Evolutionary conservation across 30 jellyfish, hydroid and myxozoan genomes (phyloP), one percentile per base, ranked within the genome.

Genomic region (Turritopsis dohrnii): DNA sequence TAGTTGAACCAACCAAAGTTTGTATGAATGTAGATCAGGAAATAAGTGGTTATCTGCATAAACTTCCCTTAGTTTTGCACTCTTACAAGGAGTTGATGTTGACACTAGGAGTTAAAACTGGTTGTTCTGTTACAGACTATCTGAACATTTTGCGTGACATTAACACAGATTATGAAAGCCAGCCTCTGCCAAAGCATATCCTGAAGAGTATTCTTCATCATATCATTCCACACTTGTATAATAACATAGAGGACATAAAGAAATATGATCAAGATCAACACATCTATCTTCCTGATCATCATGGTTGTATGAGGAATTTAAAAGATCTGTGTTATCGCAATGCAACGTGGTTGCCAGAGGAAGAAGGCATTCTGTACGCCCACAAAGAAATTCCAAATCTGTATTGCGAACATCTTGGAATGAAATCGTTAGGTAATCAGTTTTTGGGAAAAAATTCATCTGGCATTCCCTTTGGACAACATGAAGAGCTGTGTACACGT

Each of bases 401-500:
- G 1, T 71, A 76, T 19, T 88, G 92, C 19, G 76, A 75, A 24
- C 26, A 71, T 1, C 92, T 90, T 0, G 92, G 91, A 7, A 86
- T 90, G 21, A 81, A 69, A 65, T 76, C 97, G 0, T 86, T 75
- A 16, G 71, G 95, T 60, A 52, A 89, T 7, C 27, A 22, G 18
- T 91, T 79, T 75, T 77, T 89, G 17, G 71, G 72, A 65, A 84
- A 84, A 53, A 54, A 22, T 28, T 26, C 86, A 24, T 9, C 18
- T 22, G 83, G 89, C 20, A 71, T 66, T 23, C 52, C 87, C 5
- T 90, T 90, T 72, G 97, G 97, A 0, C 97, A 90, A 81, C 87
- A 83, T 24, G 97, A 90, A 73, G 80, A 86, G 71, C 86, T 90
- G 23, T 75, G 96, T 18, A 88, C 88, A 31, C 83, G 97, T 26